Evolutionary conservation across 2,888 invertebrate genomes (phyloP), one percentile per base, ranked within the genome.

Genomic region (Lycocerus yunnanus): DNA sequence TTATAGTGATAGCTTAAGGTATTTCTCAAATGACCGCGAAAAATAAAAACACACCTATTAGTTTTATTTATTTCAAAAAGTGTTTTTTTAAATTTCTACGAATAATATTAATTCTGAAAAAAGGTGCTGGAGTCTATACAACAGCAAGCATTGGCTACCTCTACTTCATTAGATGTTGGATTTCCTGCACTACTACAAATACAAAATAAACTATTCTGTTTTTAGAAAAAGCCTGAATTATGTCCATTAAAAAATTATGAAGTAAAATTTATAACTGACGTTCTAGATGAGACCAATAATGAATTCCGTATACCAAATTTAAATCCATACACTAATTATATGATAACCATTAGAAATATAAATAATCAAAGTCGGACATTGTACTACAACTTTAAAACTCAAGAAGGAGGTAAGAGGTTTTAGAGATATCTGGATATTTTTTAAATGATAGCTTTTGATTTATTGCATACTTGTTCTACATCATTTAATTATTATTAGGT

Each of bases 381-480:
- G 1, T n/a, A 20, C 3, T 1, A 14, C 14, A n/a, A 9, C 9
- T 71, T 74, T 20, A 27, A 13, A 59, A 75, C 75, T 14, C 14
- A 65, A 43, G 75, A 75, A 69, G 75, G 72, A 66, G 69, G 75
- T 75, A 72, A n/a, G n/a, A n/a, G n/a, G n/a, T n/a, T n/a, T n/a
- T n/a, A n/a, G n/a, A n/a, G n/a, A n/a, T n/a, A 21, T n/a, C n/a
- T n/a, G n/a, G n/a, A n/a, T n/a, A n/a, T n/a, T n/a, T n/a, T n/a
- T n/a, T n/a, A n/a, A n/a, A n/a, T n/a, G n/a, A n/a, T n/a, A n/a
- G n/a, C n/a, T n/a, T n/a, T n/a, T n/a, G n/a, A n/a, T n/a, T n/a
- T n/a, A n/a, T n/a, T n/a, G n/a, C n/a, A n/a, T n/a, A n/a, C n/a
- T n/a, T n/a, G n/a, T n/a, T n/a, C n/a, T n/a, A n/a, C n/a, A n/a